These are phyloP conservation scores for Mythimna lalbum DNA, from an alignment of 2,888 invertebrate species.

Conservation along the genomic window DNA sequence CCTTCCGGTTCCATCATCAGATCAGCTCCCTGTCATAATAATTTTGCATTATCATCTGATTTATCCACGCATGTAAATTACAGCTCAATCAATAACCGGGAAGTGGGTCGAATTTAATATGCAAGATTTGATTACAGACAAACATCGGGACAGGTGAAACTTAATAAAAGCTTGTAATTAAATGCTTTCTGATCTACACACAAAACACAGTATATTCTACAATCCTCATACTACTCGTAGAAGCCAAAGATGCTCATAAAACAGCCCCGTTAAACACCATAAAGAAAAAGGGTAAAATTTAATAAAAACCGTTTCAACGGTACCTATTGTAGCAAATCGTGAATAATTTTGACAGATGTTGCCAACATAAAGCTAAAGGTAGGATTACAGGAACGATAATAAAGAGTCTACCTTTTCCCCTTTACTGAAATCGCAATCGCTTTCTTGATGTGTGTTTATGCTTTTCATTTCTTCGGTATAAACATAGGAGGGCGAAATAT, in stretches of 20 bases:
- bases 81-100: too few relatives aligned
- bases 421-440: conserved; percentile 34
- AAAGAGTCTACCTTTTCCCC: conserved; percentile 39
- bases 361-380: conserved; percentile 35
- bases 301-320: conserved; percentile 53
- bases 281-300: conserved; percentile 53
- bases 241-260: conserved; percentile 27
- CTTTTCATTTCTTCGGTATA: conserved; percentile 5
- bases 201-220: neutral
- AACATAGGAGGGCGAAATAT: neutral
- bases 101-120: too few relatives aligned
- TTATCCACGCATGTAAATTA: too few relatives aligned
- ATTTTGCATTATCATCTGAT: too few relatives aligned
- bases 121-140: too few relatives aligned
- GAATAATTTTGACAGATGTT: conserved; percentile 61
- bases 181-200: too few relatives aligned
- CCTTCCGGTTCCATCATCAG: too few relatives aligned
- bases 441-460: conserved; percentile 18
- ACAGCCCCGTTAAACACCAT: conserved; percentile 19
- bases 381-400: conserved; percentile 27
- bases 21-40: too few relatives aligned
- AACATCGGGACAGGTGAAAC: too few relatives aligned
- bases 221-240: neutral
- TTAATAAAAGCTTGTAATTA: too few relatives aligned
- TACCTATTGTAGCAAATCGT: conserved; percentile 37